Evolutionary conservation across 2,888 invertebrate genomes (phyloP), one percentile per base, ranked within the genome.

Genomic region (Drosophila nr. perissopoda): DNA sequence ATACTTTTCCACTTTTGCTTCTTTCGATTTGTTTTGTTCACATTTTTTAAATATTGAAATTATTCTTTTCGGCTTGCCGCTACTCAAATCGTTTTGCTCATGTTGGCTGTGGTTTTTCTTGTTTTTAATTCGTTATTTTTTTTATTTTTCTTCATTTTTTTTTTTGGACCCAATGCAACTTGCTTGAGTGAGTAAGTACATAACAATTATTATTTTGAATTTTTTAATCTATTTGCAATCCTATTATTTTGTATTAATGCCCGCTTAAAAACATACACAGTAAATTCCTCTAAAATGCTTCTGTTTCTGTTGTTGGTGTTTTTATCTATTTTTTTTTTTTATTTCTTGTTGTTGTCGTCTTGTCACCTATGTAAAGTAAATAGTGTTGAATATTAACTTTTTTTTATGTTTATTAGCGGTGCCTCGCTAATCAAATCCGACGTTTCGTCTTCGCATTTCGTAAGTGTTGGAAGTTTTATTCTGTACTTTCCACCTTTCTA

Each of bases 341-440:
- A 27, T 75, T 73, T 73, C 29, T 67, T 71, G 57, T 78, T 81
- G 62, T 75, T 76, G 74, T 82, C 74, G 54, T 86, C 75, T 88
- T 85, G 89, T 87, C 89, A 79, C 87, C 84, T 86, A 87, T 79
- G 79, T 86, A 86, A 86, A 89, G 85, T 86, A 86, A 86, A 86
- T 86, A 86, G 85, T 86, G 76, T 87, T 87, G 76, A 83, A 77
- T 83, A 86, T 81, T 76, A 76, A 68, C 69, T 59, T 63, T 59
- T 61, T 60, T 62, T 60, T 54, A 58, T 76, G 70, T 79, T 71
- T 69, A 79, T 88, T 86, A 85, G 81, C 87, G 64, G 72, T 67
- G 33, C 70, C 65, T 69, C 72, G 79, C 84, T 83, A 83, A 86
- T 83, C 89, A 83, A 89, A 89, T 86, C 87, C 84, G 66, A 87